Conservation (phyloP, 1,140 invertebrate species). For the Drosophila saltans region DNA sequence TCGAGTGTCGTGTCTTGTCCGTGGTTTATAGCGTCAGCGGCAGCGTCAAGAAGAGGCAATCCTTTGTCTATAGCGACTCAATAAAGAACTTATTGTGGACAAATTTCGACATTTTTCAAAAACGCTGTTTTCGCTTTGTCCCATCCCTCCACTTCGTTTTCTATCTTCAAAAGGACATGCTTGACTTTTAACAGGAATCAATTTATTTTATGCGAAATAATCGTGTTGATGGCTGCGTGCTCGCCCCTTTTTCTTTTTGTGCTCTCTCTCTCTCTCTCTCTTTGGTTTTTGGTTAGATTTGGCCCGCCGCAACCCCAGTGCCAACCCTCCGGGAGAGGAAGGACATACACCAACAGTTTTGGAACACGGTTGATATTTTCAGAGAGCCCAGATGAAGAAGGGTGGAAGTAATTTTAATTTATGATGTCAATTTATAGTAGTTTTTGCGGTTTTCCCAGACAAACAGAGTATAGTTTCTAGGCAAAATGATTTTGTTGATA, state of each 20-base stretch:
- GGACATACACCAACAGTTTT: slow-evolving; percentile 51
- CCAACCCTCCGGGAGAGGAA: slow-evolving; percentile 52
- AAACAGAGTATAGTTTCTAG: slow-evolving; percentile 17
- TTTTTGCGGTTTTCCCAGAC: slow-evolving; percentile 65
- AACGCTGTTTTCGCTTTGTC: slow-evolving; percentile 68
- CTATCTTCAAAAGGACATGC: slow-evolving; percentile 67
- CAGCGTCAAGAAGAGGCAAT: slow-evolving; percentile 44
- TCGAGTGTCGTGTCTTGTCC: slow-evolving; percentile 61
- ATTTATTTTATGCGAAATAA: slow-evolving; percentile 83
- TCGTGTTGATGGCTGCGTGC: slow-evolving; percentile 82
- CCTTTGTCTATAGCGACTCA: slow-evolving; percentile 76
- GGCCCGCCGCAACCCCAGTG: slow-evolving; percentile 52
- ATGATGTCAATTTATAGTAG: slow-evolving; percentile 80
- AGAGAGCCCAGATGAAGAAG: slow-evolving; percentile 72
- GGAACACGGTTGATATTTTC: slow-evolving; percentile 53
- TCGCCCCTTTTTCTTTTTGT: slow-evolving; percentile 71
- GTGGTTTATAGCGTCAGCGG: slow-evolving; percentile 58
- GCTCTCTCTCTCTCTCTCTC: slow-evolving; percentile 31
- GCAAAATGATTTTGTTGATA: slow-evolving; percentile 12
- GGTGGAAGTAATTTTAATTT: slow-evolving; percentile 83
- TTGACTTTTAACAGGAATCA: slow-evolving; percentile 82
- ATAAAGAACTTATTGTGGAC: slow-evolving; percentile 82
- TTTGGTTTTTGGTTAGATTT: slow-evolving; percentile 46
- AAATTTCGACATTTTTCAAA: slow-evolving; percentile 78
- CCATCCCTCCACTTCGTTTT: slow-evolving; percentile 24